Conservation (phyloP, 2,113 vertebrate species). For the Rhinolophus sinicus region DNA sequence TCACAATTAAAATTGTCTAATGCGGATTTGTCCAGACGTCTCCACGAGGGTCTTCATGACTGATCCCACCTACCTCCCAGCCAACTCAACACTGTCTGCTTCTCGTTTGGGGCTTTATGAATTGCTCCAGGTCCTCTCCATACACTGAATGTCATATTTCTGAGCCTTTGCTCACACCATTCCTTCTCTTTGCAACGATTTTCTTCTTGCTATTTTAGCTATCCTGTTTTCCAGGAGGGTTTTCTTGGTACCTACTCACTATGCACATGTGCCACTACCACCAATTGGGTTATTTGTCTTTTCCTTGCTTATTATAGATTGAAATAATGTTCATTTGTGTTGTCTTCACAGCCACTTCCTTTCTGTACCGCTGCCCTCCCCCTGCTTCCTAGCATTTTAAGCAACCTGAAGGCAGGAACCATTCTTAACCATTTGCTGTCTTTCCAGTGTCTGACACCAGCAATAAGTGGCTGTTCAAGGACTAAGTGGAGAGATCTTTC, state of each 20-base stretch:
- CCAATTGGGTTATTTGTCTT: neutral
- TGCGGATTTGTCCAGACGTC: neutral
- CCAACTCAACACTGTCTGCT: too few species aligned
- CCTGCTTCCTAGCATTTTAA: neutral
- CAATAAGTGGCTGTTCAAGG: neutral
- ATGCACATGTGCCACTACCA: accelerated
- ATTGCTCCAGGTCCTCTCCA: neutral
- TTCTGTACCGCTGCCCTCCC: accelerated
- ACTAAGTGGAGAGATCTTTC: neutral
- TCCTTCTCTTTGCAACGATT: neutral
- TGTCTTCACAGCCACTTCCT: neutral
- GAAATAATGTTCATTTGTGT: neutral
- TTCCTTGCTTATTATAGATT: neutral
- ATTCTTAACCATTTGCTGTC: neutral
- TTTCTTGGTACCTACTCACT: neutral
- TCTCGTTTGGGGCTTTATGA: neutral
- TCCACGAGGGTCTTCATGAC: neutral
- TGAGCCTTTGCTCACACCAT: neutral
- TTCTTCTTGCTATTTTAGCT: neutral
- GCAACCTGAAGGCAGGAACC: neutral
- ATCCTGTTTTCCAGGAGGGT: neutral
- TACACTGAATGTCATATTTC: neutral
- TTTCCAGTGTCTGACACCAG: neutral
- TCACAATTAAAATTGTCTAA: neutral
- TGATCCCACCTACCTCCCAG: too few species aligned